Percentiles rank a stretch among this genome's conserved stretches.
phyloP scores from a whole-genome alignment of 2,888 invertebrate genomes.

The Lycocerus yunnanus region DNA sequence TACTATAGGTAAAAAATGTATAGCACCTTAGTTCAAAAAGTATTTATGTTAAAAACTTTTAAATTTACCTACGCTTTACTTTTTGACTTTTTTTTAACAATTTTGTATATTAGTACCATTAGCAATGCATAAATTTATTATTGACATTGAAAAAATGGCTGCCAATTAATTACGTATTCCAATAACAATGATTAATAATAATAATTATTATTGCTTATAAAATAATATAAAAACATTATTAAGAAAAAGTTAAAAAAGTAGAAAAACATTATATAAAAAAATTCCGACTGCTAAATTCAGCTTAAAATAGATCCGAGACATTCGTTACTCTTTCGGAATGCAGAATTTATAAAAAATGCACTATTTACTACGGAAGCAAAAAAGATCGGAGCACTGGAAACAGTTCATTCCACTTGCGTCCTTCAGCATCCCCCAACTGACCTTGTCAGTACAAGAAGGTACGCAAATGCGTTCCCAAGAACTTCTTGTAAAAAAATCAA shows the following conservation, averaged over 20 bases:
- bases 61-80: too few species aligned
- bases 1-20: too few species aligned
- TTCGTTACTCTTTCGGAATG: conserved; percentile 15
- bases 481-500: background rate
- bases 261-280: background rate
- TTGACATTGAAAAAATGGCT: background rate
- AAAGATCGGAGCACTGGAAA: conserved; percentile 6
- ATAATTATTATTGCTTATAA: too few species aligned
- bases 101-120: too few species aligned
- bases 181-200: too few species aligned
- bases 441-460: conserved; percentile 30
- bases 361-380: conserved; percentile 24
- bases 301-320: background rate
- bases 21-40: too few species aligned
- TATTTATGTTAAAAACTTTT: too few species aligned
- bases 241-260: too few species aligned
- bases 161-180: too few species aligned
- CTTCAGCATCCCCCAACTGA: conserved; percentile 36
- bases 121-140: too few species aligned
- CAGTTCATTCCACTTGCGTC: conserved; percentile 37
- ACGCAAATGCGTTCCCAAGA: conserved; percentile 15
- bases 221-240: too few species aligned
- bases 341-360: conserved; percentile 21
- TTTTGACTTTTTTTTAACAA: too few species aligned
- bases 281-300: background rate